A percentile compares a stretch with the other conserved stretches of the same genome.
Conservation (phyloP, 2,888 invertebrate species). For the Cylindroiulus punctatus region DNA sequence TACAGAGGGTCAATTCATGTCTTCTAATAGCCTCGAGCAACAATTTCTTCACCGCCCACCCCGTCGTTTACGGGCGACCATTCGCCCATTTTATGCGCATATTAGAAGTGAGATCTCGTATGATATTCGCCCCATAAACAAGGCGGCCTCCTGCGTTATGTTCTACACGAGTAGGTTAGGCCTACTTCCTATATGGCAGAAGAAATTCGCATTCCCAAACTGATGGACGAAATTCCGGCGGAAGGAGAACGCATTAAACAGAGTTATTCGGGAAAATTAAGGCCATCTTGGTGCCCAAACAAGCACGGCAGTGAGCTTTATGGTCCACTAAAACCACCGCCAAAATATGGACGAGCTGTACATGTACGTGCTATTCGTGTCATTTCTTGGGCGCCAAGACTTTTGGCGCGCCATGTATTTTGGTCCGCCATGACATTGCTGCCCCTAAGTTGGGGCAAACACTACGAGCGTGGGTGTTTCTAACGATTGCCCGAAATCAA, state of each 20-base stretch:
- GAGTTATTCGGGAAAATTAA: slow-evolving; percentile 7
- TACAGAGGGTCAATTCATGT: background rate
- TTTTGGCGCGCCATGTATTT: background rate
- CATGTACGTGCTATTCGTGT: background rate
- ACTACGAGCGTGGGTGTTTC: background rate
- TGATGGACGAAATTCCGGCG: slow-evolving; percentile 42
- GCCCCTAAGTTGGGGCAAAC: background rate
- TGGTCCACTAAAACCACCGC: background rate
- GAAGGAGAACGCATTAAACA: slow-evolving; percentile 15
- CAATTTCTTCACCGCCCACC: background rate
- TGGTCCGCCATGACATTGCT: background rate
- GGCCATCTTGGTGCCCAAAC: background rate
- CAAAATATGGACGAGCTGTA: background rate
- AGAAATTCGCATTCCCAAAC: background rate
- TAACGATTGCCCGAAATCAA: background rate
- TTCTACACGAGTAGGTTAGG: background rate
- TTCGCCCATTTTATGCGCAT: slow-evolving; percentile 27
- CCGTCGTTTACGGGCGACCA: background rate
- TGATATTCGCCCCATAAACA: slow-evolving; percentile 34
- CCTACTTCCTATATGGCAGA: background rate
- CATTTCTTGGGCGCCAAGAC: background rate
- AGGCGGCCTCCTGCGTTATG: background rate
- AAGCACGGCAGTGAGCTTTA: background rate
- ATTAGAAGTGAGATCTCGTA: slow-evolving; percentile 4
- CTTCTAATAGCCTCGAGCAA: background rate